Base-by-base conservation (phyloP, 2,797 vertebrate genomes). In the Gymnoscopelus braueri region DNA sequence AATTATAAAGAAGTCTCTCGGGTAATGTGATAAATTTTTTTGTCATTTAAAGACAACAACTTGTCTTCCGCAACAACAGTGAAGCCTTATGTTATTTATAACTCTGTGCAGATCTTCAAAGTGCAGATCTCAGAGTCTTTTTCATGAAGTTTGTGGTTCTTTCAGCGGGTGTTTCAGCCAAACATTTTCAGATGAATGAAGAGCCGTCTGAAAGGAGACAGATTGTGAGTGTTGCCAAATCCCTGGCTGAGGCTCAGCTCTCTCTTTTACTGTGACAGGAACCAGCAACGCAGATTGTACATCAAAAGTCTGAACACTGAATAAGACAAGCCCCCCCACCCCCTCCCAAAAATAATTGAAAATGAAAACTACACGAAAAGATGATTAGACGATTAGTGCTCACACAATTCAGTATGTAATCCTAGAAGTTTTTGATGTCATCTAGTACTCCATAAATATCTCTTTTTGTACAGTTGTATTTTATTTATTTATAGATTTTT, bases 151-250 rank as follows among this genome's bases (percentile, higher is more conserved):
- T 44, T 44, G 39, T 9, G 2, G 39, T 10, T 44, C 39, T 44
- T 39, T 39, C 35, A 39, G 35, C 7, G 35, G 35, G 35, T 39
- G 55, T 75, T 79, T 53, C 60, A 78, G 83, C 73, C 85, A 86
- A 71, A 70, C 63, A 64, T 74, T 82, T 87, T 84, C 74, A 75
- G 80, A 88, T 88, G 85, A 90, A 82, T 84, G 65, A 84, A 85
- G 81, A 2, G 60, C 70, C 62, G 85, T 74, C 83, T 83, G 84
- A 79, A 84, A 78, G 83, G 79, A 87, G 69, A 84, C 84, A 84
- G 83, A 89, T 87, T 89, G 85, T 60, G 80, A 70, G 61, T 77
- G 85, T 44, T 62, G 75, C 84, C 69, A 78, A 81, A 80, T 81
- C 79, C 79, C 87, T 79, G 83, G 82, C 85, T 73, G 77, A 74